A percentile compares a stretch with the other conserved stretches of the same genome.
phyloP scores from a whole-genome alignment of 2,888 invertebrate genomes.

The Argyra leucocephala region DNA sequence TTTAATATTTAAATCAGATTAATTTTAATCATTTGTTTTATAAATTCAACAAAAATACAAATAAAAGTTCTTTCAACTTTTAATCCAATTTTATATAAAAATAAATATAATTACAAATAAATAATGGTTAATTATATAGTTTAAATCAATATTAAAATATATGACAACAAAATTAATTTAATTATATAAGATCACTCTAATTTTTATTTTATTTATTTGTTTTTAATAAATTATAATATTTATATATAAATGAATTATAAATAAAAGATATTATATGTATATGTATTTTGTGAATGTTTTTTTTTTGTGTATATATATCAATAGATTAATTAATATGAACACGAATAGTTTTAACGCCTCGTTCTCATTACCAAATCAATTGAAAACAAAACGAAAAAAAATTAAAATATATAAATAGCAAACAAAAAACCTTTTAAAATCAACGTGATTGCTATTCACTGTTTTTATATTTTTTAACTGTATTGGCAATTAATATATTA shows the following conservation, averaged over 20 bases:
- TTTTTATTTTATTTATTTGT: no score
- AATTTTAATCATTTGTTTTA: background rate
- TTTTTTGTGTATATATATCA: background rate
- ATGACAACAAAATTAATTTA: no score
- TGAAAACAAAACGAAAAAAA: background rate
- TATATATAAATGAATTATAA: background rate
- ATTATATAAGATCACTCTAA: no score
- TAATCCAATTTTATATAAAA: background rate
- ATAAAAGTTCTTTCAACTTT: background rate
- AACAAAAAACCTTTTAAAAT: no score
- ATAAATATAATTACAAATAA: background rate
- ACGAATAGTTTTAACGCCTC: background rate
- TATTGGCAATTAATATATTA: no score
- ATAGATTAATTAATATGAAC: conserved; percentile 1
- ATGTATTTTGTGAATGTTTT: background rate
- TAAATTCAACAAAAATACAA: background rate
- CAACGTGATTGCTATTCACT: no score
- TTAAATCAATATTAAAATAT: no score
- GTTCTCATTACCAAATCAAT: conserved; percentile 1
- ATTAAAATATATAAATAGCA: no score
- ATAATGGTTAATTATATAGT: no score
- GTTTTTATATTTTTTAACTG: no score
- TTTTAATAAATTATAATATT: no score
- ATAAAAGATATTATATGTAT: background rate
- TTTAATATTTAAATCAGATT: background rate